Evolutionary conservation across 2,888 invertebrate genomes (phyloP).

Genomic region (Pilophorus perplexus): DNA sequence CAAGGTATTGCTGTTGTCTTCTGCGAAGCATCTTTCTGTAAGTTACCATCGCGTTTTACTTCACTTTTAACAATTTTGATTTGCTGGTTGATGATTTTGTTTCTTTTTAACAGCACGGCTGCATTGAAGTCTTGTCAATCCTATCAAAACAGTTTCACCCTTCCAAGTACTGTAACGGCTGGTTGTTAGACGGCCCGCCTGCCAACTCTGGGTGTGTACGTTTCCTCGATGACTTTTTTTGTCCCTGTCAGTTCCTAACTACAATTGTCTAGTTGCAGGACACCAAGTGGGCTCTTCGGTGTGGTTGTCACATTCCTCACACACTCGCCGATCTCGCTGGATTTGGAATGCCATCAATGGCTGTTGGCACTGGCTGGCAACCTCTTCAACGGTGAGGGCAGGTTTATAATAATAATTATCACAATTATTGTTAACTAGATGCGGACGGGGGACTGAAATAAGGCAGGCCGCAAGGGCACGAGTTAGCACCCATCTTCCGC

Average conservation of each 20-base stretch:
- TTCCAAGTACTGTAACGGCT: constrained; percentile 65
- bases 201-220: not conserved
- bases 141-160: constrained; percentile 67
- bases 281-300: constrained; percentile 45
- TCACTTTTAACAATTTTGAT: not conserved
- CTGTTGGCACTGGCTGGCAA: constrained; percentile 59
- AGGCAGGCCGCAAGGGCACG: too few relatives aligned
- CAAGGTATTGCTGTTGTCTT: constrained; percentile 59
- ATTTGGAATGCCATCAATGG: constrained; percentile 56
- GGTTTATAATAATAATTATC: too few relatives aligned
- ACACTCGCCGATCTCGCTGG: constrained; percentile 57
- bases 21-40: constrained; percentile 67
- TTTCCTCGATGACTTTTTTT: not conserved
- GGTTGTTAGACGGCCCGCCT: constrained; percentile 53
- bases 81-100: not conserved
- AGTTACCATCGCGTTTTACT: constrained; percentile 50
- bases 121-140: constrained; percentile 65
- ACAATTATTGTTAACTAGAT: too few relatives aligned
- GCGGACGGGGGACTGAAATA: too few relatives aligned
- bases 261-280: too few relatives aligned
- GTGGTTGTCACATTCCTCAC: constrained; percentile 53
- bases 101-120: constrained; percentile 58
- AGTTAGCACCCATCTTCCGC: too few relatives aligned
- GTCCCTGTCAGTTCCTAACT: not conserved
- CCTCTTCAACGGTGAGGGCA: constrained; percentile 53